These are phyloP conservation scores for Halocynthia aurantium DNA, from an alignment of 23 tunicate species.

Conservation along the genomic window DNA sequence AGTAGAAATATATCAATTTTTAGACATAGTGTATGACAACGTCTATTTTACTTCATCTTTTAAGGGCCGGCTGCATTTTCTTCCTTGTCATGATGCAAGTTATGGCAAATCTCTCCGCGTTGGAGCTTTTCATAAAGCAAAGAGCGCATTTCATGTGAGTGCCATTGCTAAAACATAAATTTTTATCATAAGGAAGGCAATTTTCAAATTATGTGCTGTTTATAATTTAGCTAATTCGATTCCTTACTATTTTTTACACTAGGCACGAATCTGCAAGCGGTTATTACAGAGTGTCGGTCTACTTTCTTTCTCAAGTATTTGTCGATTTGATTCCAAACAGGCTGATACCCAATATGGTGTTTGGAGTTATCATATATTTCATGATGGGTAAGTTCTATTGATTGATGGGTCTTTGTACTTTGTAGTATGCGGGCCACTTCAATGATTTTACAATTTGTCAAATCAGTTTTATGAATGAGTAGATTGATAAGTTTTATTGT, in stretches of 20 bases:
- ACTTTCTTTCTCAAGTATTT: slow-evolving; percentile 75
- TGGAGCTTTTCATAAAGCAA: slow-evolving; percentile 78
- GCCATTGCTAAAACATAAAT: no score
- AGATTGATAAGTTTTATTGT: no score
- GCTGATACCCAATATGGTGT: slow-evolving; percentile 60
- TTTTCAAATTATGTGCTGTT: background rate
- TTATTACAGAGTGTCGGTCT: slow-evolving; percentile 80
- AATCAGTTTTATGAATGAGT: background rate
- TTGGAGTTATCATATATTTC: slow-evolving; percentile 67
- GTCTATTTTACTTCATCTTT: slow-evolving; percentile 4
- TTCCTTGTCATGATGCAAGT: slow-evolving; percentile 83
- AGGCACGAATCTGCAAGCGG: slow-evolving; percentile 93
- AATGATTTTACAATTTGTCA: background rate
- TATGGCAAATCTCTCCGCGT: slow-evolving; percentile 78
- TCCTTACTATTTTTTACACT: slow-evolving; percentile 3
- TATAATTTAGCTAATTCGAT: background rate
- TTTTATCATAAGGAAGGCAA: no score
- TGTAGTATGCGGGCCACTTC: background rate
- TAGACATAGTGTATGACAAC: background rate
- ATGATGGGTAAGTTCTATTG: slow-evolving; percentile 65
- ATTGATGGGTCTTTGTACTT: background rate
- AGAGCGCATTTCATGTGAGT: slow-evolving; percentile 77
- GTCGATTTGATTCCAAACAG: slow-evolving; percentile 88
- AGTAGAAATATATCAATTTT: background rate
- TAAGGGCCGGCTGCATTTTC: slow-evolving; percentile 87